phyloP scores from a whole-genome alignment of 2,888 invertebrate genomes.

The Malthinus flaveolus region DNA sequence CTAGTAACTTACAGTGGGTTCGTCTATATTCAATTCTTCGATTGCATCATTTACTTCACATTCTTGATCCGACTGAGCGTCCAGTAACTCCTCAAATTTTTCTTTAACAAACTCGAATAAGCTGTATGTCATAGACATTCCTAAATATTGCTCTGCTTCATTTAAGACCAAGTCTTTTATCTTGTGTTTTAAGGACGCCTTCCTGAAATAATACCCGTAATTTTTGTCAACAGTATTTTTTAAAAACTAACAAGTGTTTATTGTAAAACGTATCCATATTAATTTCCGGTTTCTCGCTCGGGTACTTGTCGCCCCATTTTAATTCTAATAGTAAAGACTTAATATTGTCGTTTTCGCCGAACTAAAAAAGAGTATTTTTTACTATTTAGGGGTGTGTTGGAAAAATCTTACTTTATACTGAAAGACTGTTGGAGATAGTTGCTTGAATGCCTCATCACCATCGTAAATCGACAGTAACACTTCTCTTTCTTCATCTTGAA shows the following conservation, averaged over 20 bases:
- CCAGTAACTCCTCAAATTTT: slow-evolving; percentile 70
- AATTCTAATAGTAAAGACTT: slow-evolving; percentile 89
- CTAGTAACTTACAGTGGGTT: slow-evolving; percentile 35
- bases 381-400: slow-evolving; percentile 19
- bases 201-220: slow-evolving; percentile 53
- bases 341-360: slow-evolving; percentile 74
- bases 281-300: slow-evolving; percentile 76
- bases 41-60: slow-evolving; percentile 56
- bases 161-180: slow-evolving; percentile 63
- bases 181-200: slow-evolving; percentile 70
- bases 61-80: slow-evolving; percentile 67
- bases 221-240: too few species aligned
- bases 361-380: slow-evolving; percentile 58
- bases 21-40: slow-evolving; percentile 61
- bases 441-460: slow-evolving; percentile 85
- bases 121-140: slow-evolving; percentile 93
- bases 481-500: slow-evolving; percentile 87
- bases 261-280: slow-evolving; percentile 94
- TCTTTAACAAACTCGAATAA: slow-evolving; percentile 91
- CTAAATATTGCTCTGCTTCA: slow-evolving; percentile 82
- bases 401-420: slow-evolving; percentile 82
- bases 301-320: slow-evolving; percentile 84
- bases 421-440: slow-evolving; percentile 75
- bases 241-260: slow-evolving; percentile 78
- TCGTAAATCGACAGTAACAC: slow-evolving; percentile 93